Conservation (phyloP, 2,797 vertebrate genomes). For the Acomys russatus region DNA sequence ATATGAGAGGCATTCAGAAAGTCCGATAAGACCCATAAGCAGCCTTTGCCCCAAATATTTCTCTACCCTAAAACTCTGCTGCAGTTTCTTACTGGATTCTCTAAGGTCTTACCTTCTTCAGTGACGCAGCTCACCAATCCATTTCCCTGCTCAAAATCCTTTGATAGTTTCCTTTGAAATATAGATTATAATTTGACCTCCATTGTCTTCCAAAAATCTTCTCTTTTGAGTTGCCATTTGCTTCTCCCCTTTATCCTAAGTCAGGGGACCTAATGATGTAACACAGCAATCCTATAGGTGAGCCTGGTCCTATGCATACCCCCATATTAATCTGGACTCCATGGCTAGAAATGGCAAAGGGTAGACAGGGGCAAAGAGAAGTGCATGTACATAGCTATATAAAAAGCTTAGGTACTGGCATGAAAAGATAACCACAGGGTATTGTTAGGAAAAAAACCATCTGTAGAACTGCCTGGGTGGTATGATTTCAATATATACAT, state of each 20-base stretch:
- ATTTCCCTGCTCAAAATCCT: constrained; percentile 37
- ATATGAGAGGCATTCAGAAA: not conserved
- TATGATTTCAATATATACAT: not conserved
- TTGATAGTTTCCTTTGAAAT: constrained; percentile 30
- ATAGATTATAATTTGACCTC: not conserved
- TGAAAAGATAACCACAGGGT: not conserved
- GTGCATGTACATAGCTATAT: not conserved
- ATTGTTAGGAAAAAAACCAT: not conserved
- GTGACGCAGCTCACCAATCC: not conserved
- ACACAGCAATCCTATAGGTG: not conserved
- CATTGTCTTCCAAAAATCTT: not conserved
- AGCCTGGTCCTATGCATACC: not conserved
- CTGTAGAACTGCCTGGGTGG: not conserved
- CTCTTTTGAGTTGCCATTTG: not conserved
- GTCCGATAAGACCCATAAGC: not conserved
- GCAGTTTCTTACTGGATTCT: not conserved
- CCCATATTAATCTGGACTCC: constrained; percentile 9
- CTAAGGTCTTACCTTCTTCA: not conserved
- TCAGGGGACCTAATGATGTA: too few relatives aligned
- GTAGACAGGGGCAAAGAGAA: not conserved
- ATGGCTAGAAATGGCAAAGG: not conserved
- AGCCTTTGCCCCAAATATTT: constrained; percentile 22
- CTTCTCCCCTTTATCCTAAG: not conserved
- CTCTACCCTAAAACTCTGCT: not conserved
- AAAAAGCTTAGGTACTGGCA: not conserved